A percentile compares a stretch with the other conserved stretches of the same genome.
Evolutionary conservation across 1,140 invertebrate genomes (phyloP).

Genomic region (Trachymyrmex cornetzi): DNA sequence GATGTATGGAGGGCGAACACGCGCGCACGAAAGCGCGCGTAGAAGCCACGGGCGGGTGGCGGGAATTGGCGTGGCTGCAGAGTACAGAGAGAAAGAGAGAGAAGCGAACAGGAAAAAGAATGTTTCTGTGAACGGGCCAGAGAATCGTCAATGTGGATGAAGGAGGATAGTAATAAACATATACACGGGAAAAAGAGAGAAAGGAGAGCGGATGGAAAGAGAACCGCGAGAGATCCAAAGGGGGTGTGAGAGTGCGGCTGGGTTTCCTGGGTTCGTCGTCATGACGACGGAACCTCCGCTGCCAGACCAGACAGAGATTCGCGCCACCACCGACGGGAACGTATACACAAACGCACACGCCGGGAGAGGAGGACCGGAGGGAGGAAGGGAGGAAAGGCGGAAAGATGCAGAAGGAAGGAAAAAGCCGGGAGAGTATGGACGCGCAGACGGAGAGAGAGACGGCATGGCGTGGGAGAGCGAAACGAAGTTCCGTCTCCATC

Average conservation of each 20-base stretch:
- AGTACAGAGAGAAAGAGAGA: slow-evolving; percentile 55
- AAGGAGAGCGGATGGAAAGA: slow-evolving; percentile 48
- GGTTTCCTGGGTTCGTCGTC: slow-evolving; percentile 86
- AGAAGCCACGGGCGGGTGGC: slow-evolving; percentile 33
- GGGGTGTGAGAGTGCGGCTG: slow-evolving; percentile 78
- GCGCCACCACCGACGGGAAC: slow-evolving; percentile 79
- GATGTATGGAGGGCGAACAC: slow-evolving; percentile 21
- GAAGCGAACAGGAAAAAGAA: slow-evolving; percentile 45
- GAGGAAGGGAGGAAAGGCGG: slow-evolving; percentile 1
- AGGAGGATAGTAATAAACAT: slow-evolving; percentile 24
- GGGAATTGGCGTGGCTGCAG: slow-evolving; percentile 56
- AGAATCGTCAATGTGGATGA: slow-evolving; percentile 30
- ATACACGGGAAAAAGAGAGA: slow-evolving; percentile 41
- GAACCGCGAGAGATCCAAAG: slow-evolving; percentile 66
- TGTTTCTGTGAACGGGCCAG: slow-evolving; percentile 35
- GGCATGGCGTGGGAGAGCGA: slow-evolving; percentile 9
- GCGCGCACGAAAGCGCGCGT: slow-evolving; percentile 34
- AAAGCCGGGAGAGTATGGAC: slow-evolving; percentile 26
- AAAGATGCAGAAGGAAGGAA: slow-evolving; percentile 48
- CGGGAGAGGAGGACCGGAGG: neutral
- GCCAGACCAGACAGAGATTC: slow-evolving; percentile 85
- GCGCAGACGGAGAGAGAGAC: slow-evolving; percentile 35
- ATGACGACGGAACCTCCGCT: slow-evolving; percentile 84
- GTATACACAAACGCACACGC: slow-evolving; percentile 72
- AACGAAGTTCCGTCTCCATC: slow-evolving; percentile 52